These are phyloP conservation scores for Clavelina lepadiformis DNA, from an alignment of 23 tunicate genomes.

Conservation along the genomic window DNA sequence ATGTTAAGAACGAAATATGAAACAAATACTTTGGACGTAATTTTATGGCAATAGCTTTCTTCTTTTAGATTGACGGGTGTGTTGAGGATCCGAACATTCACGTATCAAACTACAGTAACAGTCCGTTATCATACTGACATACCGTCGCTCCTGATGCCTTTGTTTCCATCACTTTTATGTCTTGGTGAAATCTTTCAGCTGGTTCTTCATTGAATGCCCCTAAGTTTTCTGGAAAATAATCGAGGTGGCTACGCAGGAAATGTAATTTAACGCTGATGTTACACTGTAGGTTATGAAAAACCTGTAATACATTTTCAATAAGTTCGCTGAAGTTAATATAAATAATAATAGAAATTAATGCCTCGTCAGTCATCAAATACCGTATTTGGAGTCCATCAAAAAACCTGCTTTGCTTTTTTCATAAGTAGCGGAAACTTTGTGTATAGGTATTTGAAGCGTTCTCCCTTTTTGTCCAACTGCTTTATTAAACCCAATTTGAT, in stretches of 20 bases:
- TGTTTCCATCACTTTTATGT: constrained; percentile 10
- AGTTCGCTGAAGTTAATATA: neutral
- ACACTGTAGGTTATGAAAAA: constrained; percentile 4
- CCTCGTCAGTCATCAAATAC: neutral
- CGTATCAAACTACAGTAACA: constrained; percentile 9
- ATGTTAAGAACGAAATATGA: no score
- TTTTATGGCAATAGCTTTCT: constrained; percentile 10
- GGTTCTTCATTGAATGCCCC: constrained; percentile 21
- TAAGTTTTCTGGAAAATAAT: constrained; percentile 16
- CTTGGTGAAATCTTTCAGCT: constrained; percentile 13
- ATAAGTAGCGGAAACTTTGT: constrained; percentile 1
- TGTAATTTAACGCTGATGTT: constrained; percentile 13
- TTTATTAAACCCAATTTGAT: constrained; percentile 6
- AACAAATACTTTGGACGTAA: constrained; percentile 4
- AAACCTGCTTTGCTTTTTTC: constrained; percentile 21
- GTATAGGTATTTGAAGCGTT: constrained; percentile 10
- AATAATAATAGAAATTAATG: neutral
- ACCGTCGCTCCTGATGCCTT: constrained; percentile 14
- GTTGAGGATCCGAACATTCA: constrained; percentile 6
- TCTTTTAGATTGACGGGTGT: constrained; percentile 18
- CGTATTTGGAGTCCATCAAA: constrained; percentile 20
- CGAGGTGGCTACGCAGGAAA: constrained; percentile 20
- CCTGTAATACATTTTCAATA: constrained; percentile 12
- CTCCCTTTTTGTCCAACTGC: constrained; percentile 17
- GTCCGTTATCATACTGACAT: constrained; percentile 25